Evolutionary conservation across 2,888 invertebrate genomes (phyloP), one percentile per base, ranked within the genome.

Genomic region (Limnephilus rhombicus): DNA sequence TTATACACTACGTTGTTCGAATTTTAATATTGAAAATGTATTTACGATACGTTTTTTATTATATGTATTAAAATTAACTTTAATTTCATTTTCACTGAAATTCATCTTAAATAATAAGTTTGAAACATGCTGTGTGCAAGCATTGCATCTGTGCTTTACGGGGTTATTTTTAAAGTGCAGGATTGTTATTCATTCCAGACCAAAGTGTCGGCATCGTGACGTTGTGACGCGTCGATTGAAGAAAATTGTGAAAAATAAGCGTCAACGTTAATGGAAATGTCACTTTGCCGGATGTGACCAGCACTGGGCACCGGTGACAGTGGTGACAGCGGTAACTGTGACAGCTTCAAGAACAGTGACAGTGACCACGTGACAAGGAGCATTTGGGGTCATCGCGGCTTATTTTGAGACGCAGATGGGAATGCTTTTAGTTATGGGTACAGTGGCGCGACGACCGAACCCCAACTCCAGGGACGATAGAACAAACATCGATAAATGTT

Each of bases 231-330:
- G 68, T n/a, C 87, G 5, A 15, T 29, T 68, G 9, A 29, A 68
- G 88, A 88, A 88, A 88, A 88, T 37, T n/a, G 53, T 1, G 80
- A 88, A 88, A 88, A 88, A 68, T 53, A 53, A 88, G 83, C 86
- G 13, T 24, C 29, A 68, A 68, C 37, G 88, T 88, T 88, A 88
- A 88, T 88, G 88, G 88, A 88, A 88, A 53, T 88, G 88, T 88
- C 88, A 88, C 88, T 80, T 88, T 68, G 53, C 88, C 88, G 88
- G 88, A 88, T 88, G 88, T 80, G 88, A 45, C n/a, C 24, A 68
- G n/a, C 68, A 68, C 3, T 68, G 24, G 68, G 24, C 68, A 68
- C 68, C 68, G 68, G 68, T 68, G 68, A 68, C 68, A 68, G 68
- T 24, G 68, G 68, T 68, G 68, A 68, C 68, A 68, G 68, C 24